phyloP scores from a whole-genome alignment of 2,113 vertebrate species.

The Trematomus loennbergii region DNA sequence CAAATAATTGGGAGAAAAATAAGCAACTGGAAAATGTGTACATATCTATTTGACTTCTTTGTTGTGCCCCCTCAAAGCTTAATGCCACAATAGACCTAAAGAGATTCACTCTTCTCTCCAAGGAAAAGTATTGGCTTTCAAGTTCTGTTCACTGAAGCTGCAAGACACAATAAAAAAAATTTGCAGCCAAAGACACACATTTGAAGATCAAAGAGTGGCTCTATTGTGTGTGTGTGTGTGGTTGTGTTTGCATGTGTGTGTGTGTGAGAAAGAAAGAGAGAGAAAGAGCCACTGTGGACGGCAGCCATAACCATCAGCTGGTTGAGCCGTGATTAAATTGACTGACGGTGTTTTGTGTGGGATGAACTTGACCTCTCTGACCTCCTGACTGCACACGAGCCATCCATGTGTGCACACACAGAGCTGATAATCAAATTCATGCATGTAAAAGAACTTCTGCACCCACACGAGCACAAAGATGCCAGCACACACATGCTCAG shows the following conservation, averaged over 20 bases:
- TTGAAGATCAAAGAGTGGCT: constrained; percentile 66
- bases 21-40: constrained; percentile 52
- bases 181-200: constrained; percentile 62
- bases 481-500: neutral
- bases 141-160: constrained; percentile 66
- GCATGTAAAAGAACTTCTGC: constrained; percentile 40
- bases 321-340: constrained; percentile 63
- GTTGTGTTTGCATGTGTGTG: constrained; percentile 35
- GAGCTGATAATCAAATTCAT: constrained; percentile 31
- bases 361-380: constrained; percentile 53
- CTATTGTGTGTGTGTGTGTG: constrained; percentile 31
- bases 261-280: constrained; percentile 7
- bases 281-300: constrained; percentile 31
- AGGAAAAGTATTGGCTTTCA: constrained; percentile 70
- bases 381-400: constrained; percentile 37
- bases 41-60: constrained; percentile 74
- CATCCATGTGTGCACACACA: constrained; percentile 23
- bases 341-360: constrained; percentile 47
- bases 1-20: constrained; percentile 63
- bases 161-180: constrained; percentile 56
- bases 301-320: constrained; percentile 58
- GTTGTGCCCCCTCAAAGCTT: constrained; percentile 72
- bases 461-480: neutral
- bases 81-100: constrained; percentile 70
- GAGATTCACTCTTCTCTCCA: constrained; percentile 64